Conservation (phyloP, 2,797 vertebrate species). For the Sarcoramphus papa region DNA sequence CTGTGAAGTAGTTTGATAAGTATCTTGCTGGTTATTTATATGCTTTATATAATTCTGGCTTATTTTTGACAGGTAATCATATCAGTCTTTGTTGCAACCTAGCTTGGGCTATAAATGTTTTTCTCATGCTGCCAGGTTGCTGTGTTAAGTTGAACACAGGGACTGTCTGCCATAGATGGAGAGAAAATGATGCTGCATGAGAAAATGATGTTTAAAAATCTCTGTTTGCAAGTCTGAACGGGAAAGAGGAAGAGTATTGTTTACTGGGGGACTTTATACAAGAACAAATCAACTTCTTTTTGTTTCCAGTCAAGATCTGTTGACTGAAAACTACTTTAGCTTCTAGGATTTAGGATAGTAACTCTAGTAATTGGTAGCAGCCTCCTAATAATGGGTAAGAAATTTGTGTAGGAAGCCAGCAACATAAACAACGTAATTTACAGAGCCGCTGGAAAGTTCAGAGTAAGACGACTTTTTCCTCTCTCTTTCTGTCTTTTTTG, state of each 20-base stretch:
- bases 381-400: not conserved
- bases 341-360: conserved; percentile 36
- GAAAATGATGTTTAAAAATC: not conserved
- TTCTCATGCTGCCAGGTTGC: not conserved
- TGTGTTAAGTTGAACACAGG: not conserved
- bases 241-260: not conserved
- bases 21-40: conserved; percentile 47
- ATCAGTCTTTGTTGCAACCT: not conserved
- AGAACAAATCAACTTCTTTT: not conserved
- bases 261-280: not conserved
- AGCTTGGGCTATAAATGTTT: not conserved
- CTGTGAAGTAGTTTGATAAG: conserved; percentile 40
- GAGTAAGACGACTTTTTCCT: not conserved
- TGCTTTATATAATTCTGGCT: conserved; percentile 8
- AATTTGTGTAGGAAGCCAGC: not conserved
- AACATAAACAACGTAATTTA: not conserved
- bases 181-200: not conserved
- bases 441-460: not conserved
- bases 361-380: conserved; percentile 44
- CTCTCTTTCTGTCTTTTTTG: not conserved
- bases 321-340: conserved; percentile 39
- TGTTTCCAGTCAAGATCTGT: conserved; percentile 27
- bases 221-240: not conserved
- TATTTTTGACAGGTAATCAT: conserved; percentile 47
- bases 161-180: not conserved